Evolutionary conservation across 2,888 invertebrate species (phyloP), one percentile per base, ranked within the genome.

Genomic region (Pyrocoelia pectoralis): DNA sequence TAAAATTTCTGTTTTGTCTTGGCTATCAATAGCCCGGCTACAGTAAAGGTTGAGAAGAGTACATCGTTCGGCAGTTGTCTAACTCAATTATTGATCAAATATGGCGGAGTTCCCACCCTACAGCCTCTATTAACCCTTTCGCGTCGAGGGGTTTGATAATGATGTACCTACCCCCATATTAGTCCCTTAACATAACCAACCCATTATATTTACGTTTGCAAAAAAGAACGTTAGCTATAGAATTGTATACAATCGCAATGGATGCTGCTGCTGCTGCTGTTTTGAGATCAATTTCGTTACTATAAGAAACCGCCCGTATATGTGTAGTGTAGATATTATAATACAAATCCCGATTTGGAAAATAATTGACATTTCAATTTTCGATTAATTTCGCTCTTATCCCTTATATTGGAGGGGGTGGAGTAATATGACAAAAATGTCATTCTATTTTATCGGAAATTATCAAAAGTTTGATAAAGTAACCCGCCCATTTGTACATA

Each of bases 21-120:
- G 43, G 54, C 55, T 51, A 60, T 61, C 61, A 41, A 48, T 54
- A 61, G 56, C 56, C 56, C 49, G n/a, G 65, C 56, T 59, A 51
- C 72, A 72, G 72, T 69, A 73, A 75, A 72, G 75, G 77, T 76
- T 77, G 77, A 74, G 77, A 68, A 70, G 76, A 79, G 77, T 75
- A 78, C 76, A 77, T 77, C 77, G 78, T 80, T 79, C 78, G 78
- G 76, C 79, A 80, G 81, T 80, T 80, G 80, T 79, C 80, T 79
- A 80, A 81, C 80, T 81, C 79, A 81, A 81, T 81, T 81, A 81
- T 81, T 80, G 81, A 81, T 81, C 79, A 81, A 81, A 81, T 80
- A 81, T 81, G 81, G 81, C 81, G 80, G 76, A 74, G 77, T 79
- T 79, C 79, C 79, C 79, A 79, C 79, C 80, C 79, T 76, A 77